Percentiles rank a stretch among this genome's conserved stretches.
Conservation (phyloP, 1,140 invertebrate species). For the Aphidius gifuensis region DNA sequence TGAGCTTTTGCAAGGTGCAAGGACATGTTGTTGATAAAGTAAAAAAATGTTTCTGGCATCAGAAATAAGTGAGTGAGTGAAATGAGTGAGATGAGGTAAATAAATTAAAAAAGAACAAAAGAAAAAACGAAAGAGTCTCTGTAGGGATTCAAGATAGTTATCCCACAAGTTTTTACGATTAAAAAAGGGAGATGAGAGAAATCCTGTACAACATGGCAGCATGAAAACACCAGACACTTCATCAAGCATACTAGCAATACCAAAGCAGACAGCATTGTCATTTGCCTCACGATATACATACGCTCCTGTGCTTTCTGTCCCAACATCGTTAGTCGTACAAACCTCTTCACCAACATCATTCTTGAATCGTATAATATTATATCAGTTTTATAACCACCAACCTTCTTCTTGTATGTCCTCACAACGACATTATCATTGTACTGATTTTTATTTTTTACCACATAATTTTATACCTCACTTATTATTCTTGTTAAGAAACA, state of each 20-base stretch:
- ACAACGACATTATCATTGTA: not conserved
- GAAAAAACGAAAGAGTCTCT: too few species aligned
- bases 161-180: not conserved
- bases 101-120: too few species aligned
- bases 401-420: not conserved
- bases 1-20: too few species aligned
- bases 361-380: conserved; percentile 35
- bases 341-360: conserved; percentile 10
- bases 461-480: not conserved
- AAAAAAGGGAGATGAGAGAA: conserved; percentile 15
- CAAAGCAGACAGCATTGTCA: conserved; percentile 43
- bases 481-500: not conserved
- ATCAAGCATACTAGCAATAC: conserved; percentile 36
- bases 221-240: conserved; percentile 40
- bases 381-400: conserved; percentile 21
- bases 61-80: too few species aligned
- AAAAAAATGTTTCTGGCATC: too few species aligned
- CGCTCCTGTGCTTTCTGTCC: conserved; percentile 32
- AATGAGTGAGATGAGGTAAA: too few species aligned
- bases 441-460: not conserved
- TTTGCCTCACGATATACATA: conserved; percentile 41
- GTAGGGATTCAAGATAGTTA: not conserved
- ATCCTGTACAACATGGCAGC: conserved; percentile 17
- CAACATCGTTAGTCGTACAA: conserved; percentile 37
- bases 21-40: too few species aligned